These are phyloP conservation scores for Cyclophora albipunctata DNA, from an alignment of 2,888 invertebrate genomes.

Conservation along the genomic window DNA sequence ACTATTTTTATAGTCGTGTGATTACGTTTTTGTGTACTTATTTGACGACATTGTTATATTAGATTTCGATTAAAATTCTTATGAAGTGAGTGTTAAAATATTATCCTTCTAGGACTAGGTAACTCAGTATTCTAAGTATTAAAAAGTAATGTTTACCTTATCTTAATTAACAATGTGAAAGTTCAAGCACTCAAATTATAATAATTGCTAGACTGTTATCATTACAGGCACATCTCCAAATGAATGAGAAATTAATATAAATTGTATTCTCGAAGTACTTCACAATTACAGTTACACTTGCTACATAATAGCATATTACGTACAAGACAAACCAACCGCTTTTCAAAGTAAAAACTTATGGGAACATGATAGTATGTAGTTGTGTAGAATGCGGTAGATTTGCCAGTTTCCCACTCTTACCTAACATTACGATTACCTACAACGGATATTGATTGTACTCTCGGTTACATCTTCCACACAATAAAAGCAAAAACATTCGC, in stretches of 20 bases:
- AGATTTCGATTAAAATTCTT: conserved; percentile 6
- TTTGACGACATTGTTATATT: conserved; percentile 15
- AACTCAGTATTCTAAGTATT: no score
- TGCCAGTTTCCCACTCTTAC: conserved; percentile 54
- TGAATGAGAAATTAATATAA: conserved; percentile 3
- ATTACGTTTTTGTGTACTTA: conserved; percentile 15
- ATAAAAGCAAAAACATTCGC: conserved; percentile 41
- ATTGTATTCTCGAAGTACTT: neutral
- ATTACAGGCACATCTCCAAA: neutral
- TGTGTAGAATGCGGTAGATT: conserved; percentile 44
- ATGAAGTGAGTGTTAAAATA: neutral
- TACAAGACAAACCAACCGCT: conserved; percentile 21
- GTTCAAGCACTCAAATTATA: no score
- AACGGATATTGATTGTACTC: conserved; percentile 65
- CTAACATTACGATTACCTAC: conserved; percentile 48
- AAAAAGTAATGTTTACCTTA: no score
- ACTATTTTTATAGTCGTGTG: conserved; percentile 27
- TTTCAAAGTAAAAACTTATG: conserved; percentile 51
- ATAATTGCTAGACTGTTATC: no score
- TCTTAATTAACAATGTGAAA: no score
- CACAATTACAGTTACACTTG: conserved; percentile 4
- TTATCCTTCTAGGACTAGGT: no score
- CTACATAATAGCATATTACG: conserved; percentile 2
- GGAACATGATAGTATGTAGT: conserved; percentile 43
- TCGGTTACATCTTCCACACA: conserved; percentile 47